phyloP scores from a whole-genome alignment of 2,113 vertebrate genomes.

The Dipodomys spectabilis region DNA sequence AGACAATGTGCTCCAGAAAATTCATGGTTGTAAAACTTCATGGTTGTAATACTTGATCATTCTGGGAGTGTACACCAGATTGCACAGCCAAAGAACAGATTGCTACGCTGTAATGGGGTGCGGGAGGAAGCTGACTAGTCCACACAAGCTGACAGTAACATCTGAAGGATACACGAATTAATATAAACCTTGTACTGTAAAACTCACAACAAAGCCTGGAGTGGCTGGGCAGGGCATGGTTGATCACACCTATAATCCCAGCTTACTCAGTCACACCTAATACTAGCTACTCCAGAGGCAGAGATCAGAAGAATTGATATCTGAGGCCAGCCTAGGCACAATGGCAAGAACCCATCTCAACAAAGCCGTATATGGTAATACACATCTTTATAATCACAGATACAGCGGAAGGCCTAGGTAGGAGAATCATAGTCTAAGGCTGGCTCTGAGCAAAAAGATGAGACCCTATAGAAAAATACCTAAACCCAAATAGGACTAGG shows the following conservation, averaged over 20 bases:
- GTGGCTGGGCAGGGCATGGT: background rate
- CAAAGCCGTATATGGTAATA: too few relatives aligned
- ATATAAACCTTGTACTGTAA: background rate
- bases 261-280: too few relatives aligned
- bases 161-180: slow-evolving; percentile 1
- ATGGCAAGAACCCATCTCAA: background rate
- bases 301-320: background rate
- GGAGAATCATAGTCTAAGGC: too few relatives aligned
- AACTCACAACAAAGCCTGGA: background rate
- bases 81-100: background rate
- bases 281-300: too few relatives aligned
- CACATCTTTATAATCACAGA: too few relatives aligned
- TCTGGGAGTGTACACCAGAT: background rate
- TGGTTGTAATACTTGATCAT: background rate
- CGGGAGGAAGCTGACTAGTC: background rate
- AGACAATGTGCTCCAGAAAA: background rate
- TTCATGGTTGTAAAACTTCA: background rate
- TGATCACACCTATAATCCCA: background rate
- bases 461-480: too few relatives aligned
- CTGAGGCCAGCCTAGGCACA: background rate
- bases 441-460: too few relatives aligned
- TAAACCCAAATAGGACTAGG: too few relatives aligned
- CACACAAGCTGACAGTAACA: background rate
- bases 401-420: too few relatives aligned
- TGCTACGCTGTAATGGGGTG: background rate